Conservation (phyloP, 1,140 invertebrate genomes). For the Aporrectodea caliginosa region DNA sequence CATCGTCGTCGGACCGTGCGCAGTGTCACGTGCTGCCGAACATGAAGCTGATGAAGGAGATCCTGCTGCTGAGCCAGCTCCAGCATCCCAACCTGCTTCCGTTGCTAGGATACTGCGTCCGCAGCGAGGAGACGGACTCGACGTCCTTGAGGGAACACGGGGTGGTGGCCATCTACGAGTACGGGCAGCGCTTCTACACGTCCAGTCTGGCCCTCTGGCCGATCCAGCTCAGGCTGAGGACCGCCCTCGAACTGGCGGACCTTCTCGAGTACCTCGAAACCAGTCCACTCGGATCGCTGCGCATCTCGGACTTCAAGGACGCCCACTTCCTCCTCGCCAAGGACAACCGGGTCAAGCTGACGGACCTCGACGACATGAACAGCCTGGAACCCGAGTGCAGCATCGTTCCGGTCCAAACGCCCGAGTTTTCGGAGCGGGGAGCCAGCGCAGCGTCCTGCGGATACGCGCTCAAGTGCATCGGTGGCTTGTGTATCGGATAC, state of each 20-base stretch:
- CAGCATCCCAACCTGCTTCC: slow-evolving; percentile 43
- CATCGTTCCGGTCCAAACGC: slow-evolving; percentile 14
- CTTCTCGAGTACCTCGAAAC: slow-evolving; percentile 48
- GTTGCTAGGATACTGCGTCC: slow-evolving; percentile 49
- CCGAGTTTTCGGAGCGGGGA: not conserved
- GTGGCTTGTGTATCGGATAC: slow-evolving; percentile 45
- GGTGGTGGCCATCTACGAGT: slow-evolving; percentile 45
- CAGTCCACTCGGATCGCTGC: slow-evolving; percentile 48
- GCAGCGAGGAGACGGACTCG: slow-evolving; percentile 49
- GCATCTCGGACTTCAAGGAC: slow-evolving; percentile 50
- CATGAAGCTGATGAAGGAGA: slow-evolving; percentile 54
- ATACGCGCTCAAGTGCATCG: slow-evolving; percentile 41
- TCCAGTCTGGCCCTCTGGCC: slow-evolving; percentile 43
- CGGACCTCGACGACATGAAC: slow-evolving; percentile 51
- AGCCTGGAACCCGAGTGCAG: slow-evolving; percentile 49
- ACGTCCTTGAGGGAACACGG: slow-evolving; percentile 49
- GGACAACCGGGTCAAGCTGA: slow-evolving; percentile 46
- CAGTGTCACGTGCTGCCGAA: slow-evolving; percentile 45
- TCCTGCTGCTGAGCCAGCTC: slow-evolving; percentile 48
- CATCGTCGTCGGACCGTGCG: not conserved
- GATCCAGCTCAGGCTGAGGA: slow-evolving; percentile 35
- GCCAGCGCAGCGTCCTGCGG: slow-evolving; percentile 36
- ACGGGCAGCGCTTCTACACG: slow-evolving; percentile 41
- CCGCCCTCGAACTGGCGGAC: slow-evolving; percentile 42
- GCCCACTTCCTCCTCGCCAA: slow-evolving; percentile 43